These are phyloP conservation scores for Shinisaurus crocodilurus DNA, from an alignment of 2,113 vertebrate species.

Conservation along the genomic window DNA sequence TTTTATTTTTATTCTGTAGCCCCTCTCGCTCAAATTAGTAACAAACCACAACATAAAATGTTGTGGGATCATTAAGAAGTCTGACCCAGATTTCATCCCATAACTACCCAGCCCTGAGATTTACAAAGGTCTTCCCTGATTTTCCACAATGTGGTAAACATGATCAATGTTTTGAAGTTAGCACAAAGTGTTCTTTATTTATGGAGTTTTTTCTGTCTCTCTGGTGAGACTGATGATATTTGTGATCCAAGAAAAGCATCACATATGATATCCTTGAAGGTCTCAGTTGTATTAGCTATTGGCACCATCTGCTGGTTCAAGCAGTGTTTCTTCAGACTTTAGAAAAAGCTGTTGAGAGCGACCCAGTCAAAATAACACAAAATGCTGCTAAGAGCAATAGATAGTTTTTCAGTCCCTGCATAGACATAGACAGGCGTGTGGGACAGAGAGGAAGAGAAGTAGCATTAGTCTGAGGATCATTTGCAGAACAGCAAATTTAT, in stretches of 20 bases:
- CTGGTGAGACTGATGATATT: background rate
- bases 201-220: background rate
- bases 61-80: background rate
- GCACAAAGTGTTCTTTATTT: background rate
- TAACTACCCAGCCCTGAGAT: too few species aligned
- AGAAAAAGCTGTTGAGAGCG: conserved; percentile 84
- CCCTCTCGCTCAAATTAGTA: background rate
- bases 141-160: background rate
- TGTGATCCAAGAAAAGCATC: background rate
- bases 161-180: background rate
- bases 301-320: conserved; percentile 71
- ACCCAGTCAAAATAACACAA: conserved; percentile 81
- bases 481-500: background rate
- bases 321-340: conserved; percentile 70
- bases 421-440: conserved; percentile 18
- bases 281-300: conserved; percentile 8
- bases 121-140: conserved; percentile 13
- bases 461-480: background rate
- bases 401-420: conserved; percentile 83
- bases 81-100: background rate
- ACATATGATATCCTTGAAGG: background rate
- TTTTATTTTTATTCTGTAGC: background rate
- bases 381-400: conserved; percentile 78
- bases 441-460: background rate
- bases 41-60: background rate